phyloP scores from a whole-genome alignment of 2,888 invertebrate genomes.

The Drosophila phalerata region DNA sequence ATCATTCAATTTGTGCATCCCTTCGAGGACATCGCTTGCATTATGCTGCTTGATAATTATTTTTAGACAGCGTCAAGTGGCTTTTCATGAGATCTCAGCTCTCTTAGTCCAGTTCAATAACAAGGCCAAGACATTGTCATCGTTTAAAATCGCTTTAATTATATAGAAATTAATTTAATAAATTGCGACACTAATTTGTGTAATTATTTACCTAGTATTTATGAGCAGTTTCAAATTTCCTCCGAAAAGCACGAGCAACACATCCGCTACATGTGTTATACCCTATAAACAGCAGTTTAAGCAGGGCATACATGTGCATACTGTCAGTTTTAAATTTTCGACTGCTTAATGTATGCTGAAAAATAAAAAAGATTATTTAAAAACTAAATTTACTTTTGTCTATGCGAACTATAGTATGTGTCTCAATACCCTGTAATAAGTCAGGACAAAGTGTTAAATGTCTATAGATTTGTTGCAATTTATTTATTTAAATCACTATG shows the following conservation, averaged over 20 bases:
- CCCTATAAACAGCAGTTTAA: constrained; percentile 11
- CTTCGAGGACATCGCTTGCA: constrained; percentile 11
- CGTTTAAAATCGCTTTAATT: constrained; percentile 32
- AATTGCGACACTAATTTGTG: constrained; percentile 73
- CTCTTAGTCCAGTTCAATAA: constrained; percentile 6
- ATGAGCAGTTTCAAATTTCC: constrained; percentile 71
- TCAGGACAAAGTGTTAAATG: no score
- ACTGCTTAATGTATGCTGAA: no score
- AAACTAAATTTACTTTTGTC: no score
- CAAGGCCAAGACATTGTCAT: constrained; percentile 36
- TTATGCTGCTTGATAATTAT: constrained; percentile 24
- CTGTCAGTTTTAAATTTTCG: no score
- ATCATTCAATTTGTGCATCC: constrained; percentile 47
- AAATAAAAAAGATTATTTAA: no score
- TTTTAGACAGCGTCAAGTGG: constrained; percentile 48
- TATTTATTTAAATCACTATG: no score
- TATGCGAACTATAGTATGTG: no score
- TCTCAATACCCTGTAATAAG: neutral
- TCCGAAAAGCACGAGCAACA: constrained; percentile 23
- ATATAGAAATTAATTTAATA: constrained; percentile 70
- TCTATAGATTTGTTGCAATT: no score
- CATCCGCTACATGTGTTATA: constrained; percentile 7
- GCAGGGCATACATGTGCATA: neutral
- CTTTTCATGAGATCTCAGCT: constrained; percentile 46
- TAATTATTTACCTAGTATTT: constrained; percentile 74